Conservation (phyloP, 2,797 vertebrate species). For the Oophaga sylvatica region DNA sequence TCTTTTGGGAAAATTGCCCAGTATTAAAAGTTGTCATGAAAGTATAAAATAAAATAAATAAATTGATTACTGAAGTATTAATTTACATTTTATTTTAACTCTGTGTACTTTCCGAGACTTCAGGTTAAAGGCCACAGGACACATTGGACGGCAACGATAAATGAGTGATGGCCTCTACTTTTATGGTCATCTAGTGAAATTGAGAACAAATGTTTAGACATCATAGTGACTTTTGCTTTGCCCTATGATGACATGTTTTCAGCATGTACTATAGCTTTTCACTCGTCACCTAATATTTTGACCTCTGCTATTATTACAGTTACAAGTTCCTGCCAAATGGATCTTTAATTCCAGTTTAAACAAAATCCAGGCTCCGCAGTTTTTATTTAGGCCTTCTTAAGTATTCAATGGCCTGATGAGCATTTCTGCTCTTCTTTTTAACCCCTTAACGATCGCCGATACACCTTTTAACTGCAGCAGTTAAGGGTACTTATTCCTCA, state of each 20-base stretch:
- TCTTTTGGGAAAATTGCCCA: not conserved
- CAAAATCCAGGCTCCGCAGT: not conserved
- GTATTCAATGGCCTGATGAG: not conserved
- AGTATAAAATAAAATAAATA: not conserved
- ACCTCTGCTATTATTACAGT: constrained; percentile 20
- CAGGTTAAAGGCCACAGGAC: constrained; percentile 29
- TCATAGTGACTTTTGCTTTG: not conserved
- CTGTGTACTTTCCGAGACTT: not conserved
- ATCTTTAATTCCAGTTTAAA: constrained; percentile 25
- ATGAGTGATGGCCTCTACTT: constrained; percentile 59
- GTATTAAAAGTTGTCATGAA: not conserved
- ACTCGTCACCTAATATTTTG: constrained; percentile 37
- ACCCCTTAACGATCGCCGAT: not conserved
- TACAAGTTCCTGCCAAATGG: constrained; percentile 19
- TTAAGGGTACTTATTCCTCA: too few species aligned
- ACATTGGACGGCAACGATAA: constrained; percentile 52
- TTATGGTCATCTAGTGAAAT: constrained; percentile 62
- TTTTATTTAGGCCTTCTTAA: constrained; percentile 20
- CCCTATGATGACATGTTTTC: constrained; percentile 4
- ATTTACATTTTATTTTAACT: not conserved
- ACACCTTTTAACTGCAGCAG: too few species aligned
- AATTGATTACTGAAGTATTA: not conserved
- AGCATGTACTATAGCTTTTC: not conserved
- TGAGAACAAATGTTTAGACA: constrained; percentile 57
- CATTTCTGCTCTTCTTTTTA: not conserved